Conservation (phyloP, 2,888 invertebrate species). For the Craniophora ligustri region DNA sequence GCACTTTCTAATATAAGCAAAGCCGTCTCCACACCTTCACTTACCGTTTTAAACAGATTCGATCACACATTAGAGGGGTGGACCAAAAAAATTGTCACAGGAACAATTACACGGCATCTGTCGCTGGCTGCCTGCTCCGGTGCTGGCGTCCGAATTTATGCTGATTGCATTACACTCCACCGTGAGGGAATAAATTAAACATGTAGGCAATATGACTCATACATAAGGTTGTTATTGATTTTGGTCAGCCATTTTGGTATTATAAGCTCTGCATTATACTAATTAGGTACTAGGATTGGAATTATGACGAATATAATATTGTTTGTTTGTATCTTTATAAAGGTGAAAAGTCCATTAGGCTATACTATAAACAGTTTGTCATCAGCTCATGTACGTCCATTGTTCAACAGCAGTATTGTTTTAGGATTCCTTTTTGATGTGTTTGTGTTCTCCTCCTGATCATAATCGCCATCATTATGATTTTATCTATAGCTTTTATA, state of each 20-base stretch:
- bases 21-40: constrained; percentile 61
- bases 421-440: no score
- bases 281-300: no score
- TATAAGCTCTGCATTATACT: neutral
- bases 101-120: constrained; percentile 88
- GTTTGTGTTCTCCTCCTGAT: no score
- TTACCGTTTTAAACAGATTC: constrained; percentile 82
- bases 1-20: constrained; percentile 22
- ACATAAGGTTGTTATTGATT: constrained; percentile 53
- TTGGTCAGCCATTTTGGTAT: constrained; percentile 1
- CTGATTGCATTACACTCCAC: constrained; percentile 82
- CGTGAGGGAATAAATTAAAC: constrained; percentile 64
- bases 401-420: no score
- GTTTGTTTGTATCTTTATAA: no score
- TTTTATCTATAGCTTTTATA: no score
- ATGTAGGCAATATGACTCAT: constrained; percentile 58
- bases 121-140: constrained; percentile 59
- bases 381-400: no score
- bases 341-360: no score
- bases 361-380: no score
- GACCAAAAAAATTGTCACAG: constrained; percentile 83
- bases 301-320: no score
- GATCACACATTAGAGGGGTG: constrained; percentile 82
- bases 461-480: no score
- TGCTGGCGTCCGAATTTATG: constrained; percentile 76